These are phyloP conservation scores for Volucella zonaria DNA, from an alignment of 2,888 invertebrate genomes.

Conservation along the genomic window DNA sequence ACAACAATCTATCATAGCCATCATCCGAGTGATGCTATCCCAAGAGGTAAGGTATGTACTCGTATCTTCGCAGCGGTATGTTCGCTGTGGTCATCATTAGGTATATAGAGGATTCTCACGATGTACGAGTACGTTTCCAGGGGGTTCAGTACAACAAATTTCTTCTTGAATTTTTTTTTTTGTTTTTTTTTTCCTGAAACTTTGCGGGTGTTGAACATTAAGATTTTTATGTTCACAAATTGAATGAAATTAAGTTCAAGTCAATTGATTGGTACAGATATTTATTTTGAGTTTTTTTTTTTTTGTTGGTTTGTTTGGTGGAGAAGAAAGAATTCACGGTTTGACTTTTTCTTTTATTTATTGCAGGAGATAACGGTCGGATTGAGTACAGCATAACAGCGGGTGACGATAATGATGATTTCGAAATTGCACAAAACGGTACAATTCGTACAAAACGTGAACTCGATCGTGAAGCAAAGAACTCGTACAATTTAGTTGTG, in stretches of 20 bases:
- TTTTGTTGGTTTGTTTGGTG: too few relatives aligned
- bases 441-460: slow-evolving; percentile 89
- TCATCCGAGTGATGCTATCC: slow-evolving; percentile 43
- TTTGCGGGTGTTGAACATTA: slow-evolving; percentile 35
- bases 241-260: slow-evolving; percentile 47
- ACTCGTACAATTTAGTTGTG: slow-evolving; percentile 92
- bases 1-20: slow-evolving; percentile 67
- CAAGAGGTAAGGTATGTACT: not conserved
- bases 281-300: not conserved
- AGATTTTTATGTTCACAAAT: slow-evolving; percentile 36
- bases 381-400: slow-evolving; percentile 91
- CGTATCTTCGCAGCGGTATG: not conserved
- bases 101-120: slow-evolving; percentile 30
- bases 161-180: not conserved
- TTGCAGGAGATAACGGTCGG: slow-evolving; percentile 91
- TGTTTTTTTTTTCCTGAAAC: slow-evolving; percentile 29
- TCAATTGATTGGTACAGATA: slow-evolving; percentile 45
- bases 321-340: slow-evolving; percentile 16
- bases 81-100: slow-evolving; percentile 55
- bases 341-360: slow-evolving; percentile 62
- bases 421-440: slow-evolving; percentile 91
- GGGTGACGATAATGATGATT: slow-evolving; percentile 91
- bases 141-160: slow-evolving; percentile 23
- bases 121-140: slow-evolving; percentile 5
- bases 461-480: slow-evolving; percentile 92